Percentiles rank a stretch among this genome's conserved stretches.
These are phyloP conservation scores for Seira musarum DNA, from an alignment of 2,888 invertebrate genomes.

Conservation along the genomic window DNA sequence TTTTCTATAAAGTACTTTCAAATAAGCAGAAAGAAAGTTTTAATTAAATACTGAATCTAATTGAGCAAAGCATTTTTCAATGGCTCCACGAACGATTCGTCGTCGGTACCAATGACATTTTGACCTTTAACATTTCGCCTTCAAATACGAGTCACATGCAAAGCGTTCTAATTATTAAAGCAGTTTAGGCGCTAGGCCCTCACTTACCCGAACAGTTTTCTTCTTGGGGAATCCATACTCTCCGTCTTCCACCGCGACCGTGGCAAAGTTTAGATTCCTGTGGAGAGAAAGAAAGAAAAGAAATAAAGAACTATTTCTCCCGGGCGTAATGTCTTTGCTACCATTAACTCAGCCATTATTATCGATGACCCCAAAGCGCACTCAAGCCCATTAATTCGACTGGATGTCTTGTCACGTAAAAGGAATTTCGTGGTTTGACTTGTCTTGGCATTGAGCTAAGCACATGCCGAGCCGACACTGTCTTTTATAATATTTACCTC, in stretches of 20 bases:
- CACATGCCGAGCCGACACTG: too few species aligned
- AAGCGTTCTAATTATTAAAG: background rate
- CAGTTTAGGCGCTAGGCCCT: too few species aligned
- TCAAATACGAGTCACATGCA: background rate
- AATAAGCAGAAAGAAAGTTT: too few species aligned
- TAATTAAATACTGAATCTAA: too few species aligned
- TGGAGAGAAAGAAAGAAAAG: constrained; percentile 69
- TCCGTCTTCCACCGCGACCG: constrained; percentile 81
- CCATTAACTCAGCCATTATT: background rate
- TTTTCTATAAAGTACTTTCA: too few species aligned
- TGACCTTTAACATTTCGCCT: too few species aligned
- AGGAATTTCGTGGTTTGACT: background rate
- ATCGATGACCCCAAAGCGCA: constrained; percentile 8
- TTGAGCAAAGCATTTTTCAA: too few species aligned
- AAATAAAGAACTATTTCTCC: background rate
- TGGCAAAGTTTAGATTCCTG: constrained; percentile 79
- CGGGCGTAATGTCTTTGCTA: too few species aligned
- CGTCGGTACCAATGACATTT: too few species aligned
- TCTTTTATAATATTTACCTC: too few species aligned
- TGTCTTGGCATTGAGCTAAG: too few species aligned
- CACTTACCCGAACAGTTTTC: constrained; percentile 81
- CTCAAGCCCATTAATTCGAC: background rate
- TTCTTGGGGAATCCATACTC: constrained; percentile 80
- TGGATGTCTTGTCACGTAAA: background rate
- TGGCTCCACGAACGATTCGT: too few species aligned